phyloP scores from a whole-genome alignment of 2,888 invertebrate species.

The Spodoptera picta region DNA sequence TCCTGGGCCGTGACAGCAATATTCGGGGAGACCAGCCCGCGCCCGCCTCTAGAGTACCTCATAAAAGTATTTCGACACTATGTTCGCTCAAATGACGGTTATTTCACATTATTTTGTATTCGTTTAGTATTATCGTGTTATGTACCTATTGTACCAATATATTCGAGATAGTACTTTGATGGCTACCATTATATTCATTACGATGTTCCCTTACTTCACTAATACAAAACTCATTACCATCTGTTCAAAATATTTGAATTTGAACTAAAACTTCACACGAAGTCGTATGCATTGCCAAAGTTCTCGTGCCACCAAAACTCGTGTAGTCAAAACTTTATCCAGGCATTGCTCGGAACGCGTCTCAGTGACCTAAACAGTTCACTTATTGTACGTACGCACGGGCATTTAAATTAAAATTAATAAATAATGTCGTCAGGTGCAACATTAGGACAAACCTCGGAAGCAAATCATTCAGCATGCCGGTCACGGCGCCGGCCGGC shows the following conservation, averaged over 20 bases:
- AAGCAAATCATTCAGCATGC: conserved; percentile 32
- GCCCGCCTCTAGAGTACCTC: conserved; percentile 49
- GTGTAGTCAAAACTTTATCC: conserved; percentile 25
- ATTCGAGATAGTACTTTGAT: too few relatives aligned
- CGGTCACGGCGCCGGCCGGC: conserved; percentile 45
- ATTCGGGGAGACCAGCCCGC: conserved; percentile 48
- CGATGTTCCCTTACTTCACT: too few relatives aligned
- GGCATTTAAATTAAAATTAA: conserved; percentile 41
- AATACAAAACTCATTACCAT: too few relatives aligned
- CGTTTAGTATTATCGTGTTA: conserved; percentile 20
- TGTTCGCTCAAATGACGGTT: conserved; percentile 46
- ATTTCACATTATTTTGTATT: conserved; percentile 42
- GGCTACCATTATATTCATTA: too few relatives aligned
- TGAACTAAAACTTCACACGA: conserved; percentile 6
- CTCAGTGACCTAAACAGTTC: conserved; percentile 38
- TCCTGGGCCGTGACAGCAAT: conserved; percentile 56
- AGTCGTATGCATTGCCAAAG: conserved; percentile 13
- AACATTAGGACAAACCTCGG: conserved; percentile 36
- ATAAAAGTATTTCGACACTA: conserved; percentile 48
- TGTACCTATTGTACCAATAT: not conserved
- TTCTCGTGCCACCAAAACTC: conserved; percentile 4
- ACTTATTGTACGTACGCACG: conserved; percentile 25
- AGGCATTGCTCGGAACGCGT: conserved; percentile 26
- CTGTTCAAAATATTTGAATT: too few relatives aligned
- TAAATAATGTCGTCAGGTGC: conserved; percentile 54